These are phyloP conservation scores for Thalassarche chlororhynchos DNA, from an alignment of 2,113 vertebrate species.

Conservation along the genomic window DNA sequence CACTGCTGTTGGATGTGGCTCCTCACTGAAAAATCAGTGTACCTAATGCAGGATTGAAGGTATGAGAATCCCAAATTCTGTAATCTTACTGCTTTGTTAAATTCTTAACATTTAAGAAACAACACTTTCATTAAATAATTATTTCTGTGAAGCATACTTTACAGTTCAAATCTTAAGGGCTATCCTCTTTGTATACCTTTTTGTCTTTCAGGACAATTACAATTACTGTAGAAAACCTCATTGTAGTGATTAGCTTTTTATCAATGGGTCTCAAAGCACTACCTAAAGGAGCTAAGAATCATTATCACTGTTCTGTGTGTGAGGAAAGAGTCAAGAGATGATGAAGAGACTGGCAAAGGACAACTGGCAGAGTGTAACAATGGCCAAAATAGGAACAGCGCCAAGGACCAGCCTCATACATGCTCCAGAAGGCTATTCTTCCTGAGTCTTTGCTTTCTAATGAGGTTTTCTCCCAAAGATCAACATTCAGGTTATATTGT, in stretches of 20 bases:
- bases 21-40: not conserved
- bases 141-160: not conserved
- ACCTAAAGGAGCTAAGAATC: not conserved
- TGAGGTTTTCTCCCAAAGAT: not conserved
- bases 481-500: not conserved
- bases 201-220: not conserved
- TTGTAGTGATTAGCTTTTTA: not conserved
- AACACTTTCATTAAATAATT: not conserved
- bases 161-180: not conserved
- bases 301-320: not conserved
- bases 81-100: not conserved
- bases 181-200: not conserved
- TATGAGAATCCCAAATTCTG: not conserved
- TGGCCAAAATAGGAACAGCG: not conserved
- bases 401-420: not conserved
- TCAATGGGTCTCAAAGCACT: not conserved
- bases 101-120: not conserved
- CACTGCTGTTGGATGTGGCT: not conserved
- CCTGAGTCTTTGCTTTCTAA: not conserved
- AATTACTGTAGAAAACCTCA: not conserved
- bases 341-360: not conserved
- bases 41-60: not conserved
- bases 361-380: not conserved
- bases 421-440: not conserved
- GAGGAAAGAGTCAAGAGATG: not conserved